Percentiles rank a stretch among this genome's conserved stretches.
phyloP scores from a whole-genome alignment of 2,113 vertebrate genomes.

The Phalacrocorax brasilianus region DNA sequence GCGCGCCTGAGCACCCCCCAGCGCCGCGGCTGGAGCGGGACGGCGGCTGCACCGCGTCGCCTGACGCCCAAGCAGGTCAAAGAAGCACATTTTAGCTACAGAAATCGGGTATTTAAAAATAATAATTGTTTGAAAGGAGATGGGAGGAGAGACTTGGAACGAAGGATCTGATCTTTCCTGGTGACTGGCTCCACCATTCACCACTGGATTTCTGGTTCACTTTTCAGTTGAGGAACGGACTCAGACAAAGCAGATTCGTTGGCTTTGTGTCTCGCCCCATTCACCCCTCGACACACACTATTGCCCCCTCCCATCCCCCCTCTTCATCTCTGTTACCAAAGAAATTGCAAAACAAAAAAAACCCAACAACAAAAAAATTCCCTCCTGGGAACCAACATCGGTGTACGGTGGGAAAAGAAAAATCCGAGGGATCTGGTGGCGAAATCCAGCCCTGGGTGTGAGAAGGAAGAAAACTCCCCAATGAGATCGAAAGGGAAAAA shows the following conservation, averaged over 20 bases:
- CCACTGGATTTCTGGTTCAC: neutral
- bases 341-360: conserved; percentile 64
- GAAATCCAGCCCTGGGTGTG: conserved; percentile 18
- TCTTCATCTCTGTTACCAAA: conserved; percentile 72
- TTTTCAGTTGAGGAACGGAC: neutral
- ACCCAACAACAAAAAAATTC: neutral
- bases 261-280: conserved; percentile 2
- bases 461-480: neutral
- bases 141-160: conserved; percentile 17
- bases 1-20: no score
- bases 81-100: no score
- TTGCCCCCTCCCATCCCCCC: neutral
- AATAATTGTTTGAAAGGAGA: neutral
- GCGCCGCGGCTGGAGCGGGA: no score
- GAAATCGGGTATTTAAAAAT: no score
- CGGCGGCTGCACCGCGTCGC: no score
- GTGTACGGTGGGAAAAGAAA: neutral
- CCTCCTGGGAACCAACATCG: neutral
- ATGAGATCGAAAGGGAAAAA: neutral
- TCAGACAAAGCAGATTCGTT: conserved; percentile 14
- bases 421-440: neutral
- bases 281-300: neutral
- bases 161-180: conserved; percentile 25
- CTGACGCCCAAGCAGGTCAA: no score
- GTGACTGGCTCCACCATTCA: conserved; percentile 6